These are phyloP conservation scores for Chlamydotis undulata DNA, from an alignment of 2,113 vertebrate genomes.

Conservation along the genomic window DNA sequence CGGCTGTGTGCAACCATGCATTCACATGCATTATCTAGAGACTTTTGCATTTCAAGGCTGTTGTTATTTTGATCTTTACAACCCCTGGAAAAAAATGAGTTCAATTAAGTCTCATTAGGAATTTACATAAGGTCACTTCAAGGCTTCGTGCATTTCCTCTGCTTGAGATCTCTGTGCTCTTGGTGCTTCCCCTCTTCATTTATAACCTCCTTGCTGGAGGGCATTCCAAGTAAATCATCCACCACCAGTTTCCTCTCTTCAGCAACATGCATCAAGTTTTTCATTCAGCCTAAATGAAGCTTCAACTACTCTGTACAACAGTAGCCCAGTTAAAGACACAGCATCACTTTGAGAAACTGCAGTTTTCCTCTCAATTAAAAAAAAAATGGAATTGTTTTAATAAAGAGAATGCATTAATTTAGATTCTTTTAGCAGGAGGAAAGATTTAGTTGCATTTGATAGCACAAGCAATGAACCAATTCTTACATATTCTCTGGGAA, in stretches of 20 bases:
- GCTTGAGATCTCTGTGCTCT: conserved; percentile 22
- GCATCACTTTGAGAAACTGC: background rate
- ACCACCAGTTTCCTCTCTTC: conserved; percentile 58
- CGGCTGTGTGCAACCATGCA: background rate
- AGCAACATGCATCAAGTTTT: background rate
- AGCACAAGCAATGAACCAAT: background rate
- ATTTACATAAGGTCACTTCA: conserved; percentile 63
- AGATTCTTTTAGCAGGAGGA: background rate
- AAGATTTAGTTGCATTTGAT: background rate
- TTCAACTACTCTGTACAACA: background rate
- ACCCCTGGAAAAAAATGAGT: conserved; percentile 16
- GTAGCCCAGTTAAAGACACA: conserved; percentile 22
- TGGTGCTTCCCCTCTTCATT: conserved; percentile 44
- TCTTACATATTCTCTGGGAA: background rate
- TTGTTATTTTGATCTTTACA: conserved; percentile 54
- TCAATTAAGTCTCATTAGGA: conserved; percentile 29
- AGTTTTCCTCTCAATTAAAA: background rate
- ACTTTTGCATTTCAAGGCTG: conserved; percentile 33
- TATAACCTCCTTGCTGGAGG: conserved; percentile 19
- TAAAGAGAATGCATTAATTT: background rate
- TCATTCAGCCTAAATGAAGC: conserved; percentile 53
- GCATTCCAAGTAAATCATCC: conserved; percentile 64
- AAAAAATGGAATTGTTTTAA: no score
- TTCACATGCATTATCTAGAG: background rate
- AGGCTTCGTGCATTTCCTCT: conserved; percentile 32